Base-by-base conservation (phyloP, 2,888 invertebrate species). In the Metallyticus violacea region DNA sequence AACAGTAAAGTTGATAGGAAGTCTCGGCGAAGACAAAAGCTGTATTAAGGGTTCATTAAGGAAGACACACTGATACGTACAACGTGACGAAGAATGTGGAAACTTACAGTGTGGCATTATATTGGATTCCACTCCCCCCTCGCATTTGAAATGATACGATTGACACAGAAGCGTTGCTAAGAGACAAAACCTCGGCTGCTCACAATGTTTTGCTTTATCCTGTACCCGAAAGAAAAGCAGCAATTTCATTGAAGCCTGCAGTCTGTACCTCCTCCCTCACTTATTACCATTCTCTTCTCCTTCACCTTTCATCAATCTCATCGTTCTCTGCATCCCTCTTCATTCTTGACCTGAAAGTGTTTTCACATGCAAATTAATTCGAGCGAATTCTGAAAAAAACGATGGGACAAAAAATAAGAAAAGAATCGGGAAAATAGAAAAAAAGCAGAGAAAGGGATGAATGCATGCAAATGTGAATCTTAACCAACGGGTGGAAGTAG, bases 291-390 rank as follows among this genome's bases (percentile, higher is more conserved):
- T 62, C 40, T 15, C 9, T 62, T 62, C 40, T 62, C 40, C 40
- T 62, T 62, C 40, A 62, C 40, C 40, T 62, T 62, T 62, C 40
- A 62, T 62, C 40, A 62, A 15, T 62, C 40, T 62, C 40, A 62
- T 62, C 40, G 40, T n/a, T 26, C 28, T 77, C 83, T 29, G 28
- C 25, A 9, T 77, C 77, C 76, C 29, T 40, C 40, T 27, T 76
- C 28, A 22, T 83, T 83, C 83, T 83, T 83, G 83, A 83, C 83
- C 83, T 83, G 83, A 83, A 83, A 83, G 85, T 85, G 85, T 85
- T 85, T 85, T 85, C 85, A 85, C 29, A 85, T 85, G 85, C 80
- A 85, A 85, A 85, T 85, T 79, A 85, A 85, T 85, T 85, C 85
- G 9, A 30, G 85, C 85, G 29, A 85, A 85, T 30, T 29, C 62